These are phyloP conservation scores for Onychorhynchus coronatus DNA, from an alignment of 2,113 vertebrate genomes.

Conservation along the genomic window DNA sequence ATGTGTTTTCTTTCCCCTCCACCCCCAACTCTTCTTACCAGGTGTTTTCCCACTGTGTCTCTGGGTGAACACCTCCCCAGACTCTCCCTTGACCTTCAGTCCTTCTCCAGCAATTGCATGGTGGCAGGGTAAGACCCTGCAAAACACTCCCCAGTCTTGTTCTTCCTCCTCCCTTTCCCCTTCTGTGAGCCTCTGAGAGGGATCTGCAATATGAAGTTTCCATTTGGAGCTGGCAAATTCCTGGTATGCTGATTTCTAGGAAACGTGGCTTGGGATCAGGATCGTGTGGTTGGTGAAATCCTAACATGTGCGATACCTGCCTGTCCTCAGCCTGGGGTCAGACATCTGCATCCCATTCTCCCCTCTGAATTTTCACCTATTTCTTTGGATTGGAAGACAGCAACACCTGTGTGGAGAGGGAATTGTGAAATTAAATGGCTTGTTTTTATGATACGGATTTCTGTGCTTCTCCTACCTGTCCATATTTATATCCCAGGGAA, in stretches of 20 bases:
- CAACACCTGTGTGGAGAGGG: background rate
- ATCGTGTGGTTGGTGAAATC: background rate
- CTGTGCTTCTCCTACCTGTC: background rate
- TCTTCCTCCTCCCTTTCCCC: background rate
- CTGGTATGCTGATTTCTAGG: slow-evolving; percentile 26
- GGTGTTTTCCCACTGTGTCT: background rate
- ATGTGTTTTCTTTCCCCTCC: background rate
- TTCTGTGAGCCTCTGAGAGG: background rate
- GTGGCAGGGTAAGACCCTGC: background rate
- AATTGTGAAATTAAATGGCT: background rate
- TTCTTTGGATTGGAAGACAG: background rate
- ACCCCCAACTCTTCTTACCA: background rate
- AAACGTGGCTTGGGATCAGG: background rate
- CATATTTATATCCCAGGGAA: fast-evolving
- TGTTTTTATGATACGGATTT: background rate
- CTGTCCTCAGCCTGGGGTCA: slow-evolving; percentile 16
- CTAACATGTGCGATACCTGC: slow-evolving; percentile 43
- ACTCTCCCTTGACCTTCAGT: background rate
- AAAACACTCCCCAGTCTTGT: background rate
- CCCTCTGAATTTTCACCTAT: background rate
- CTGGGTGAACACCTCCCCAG: background rate
- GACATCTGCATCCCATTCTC: background rate
- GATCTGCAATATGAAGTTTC: background rate
- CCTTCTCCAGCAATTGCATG: background rate
- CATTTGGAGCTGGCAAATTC: slow-evolving; percentile 34